These are phyloP conservation scores for Gallinago solitaria DNA, from an alignment of 2,797 vertebrate species.

Conservation along the genomic window DNA sequence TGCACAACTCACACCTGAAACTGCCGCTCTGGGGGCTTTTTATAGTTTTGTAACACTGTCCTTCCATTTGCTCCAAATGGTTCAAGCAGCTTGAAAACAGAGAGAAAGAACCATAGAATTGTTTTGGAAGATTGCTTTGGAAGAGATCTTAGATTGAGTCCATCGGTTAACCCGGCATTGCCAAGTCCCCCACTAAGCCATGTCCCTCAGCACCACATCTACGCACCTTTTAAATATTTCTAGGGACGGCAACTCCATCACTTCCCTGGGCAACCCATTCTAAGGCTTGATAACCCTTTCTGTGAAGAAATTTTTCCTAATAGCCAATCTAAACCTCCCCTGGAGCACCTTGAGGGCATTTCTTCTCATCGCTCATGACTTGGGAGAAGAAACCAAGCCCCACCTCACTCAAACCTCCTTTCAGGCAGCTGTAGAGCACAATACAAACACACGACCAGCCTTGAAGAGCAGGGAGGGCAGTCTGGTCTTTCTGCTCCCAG, in stretches of 20 bases:
- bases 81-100: not conserved
- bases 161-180: not conserved
- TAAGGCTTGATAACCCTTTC: not conserved
- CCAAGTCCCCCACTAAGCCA: not conserved
- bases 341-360: not conserved
- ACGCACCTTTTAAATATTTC: not conserved
- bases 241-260: not conserved
- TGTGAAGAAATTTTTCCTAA: not conserved
- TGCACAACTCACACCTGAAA: not conserved
- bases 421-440: not conserved
- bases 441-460: accelerated
- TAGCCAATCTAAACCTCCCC: not conserved
- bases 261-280: not conserved
- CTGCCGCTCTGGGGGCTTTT: not conserved
- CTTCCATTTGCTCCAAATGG: not conserved
- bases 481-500: not conserved
- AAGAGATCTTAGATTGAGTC: not conserved
- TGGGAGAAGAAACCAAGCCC: not conserved
- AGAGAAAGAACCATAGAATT: not conserved
- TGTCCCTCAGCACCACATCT: not conserved
- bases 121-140: not conserved
- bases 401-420: not conserved
- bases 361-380: not conserved
- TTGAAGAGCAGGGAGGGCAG: not conserved
- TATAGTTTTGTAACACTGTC: not conserved